Base-by-base conservation (phyloP, 2,113 vertebrate genomes). In the Larimichthys polyactis region DNA sequence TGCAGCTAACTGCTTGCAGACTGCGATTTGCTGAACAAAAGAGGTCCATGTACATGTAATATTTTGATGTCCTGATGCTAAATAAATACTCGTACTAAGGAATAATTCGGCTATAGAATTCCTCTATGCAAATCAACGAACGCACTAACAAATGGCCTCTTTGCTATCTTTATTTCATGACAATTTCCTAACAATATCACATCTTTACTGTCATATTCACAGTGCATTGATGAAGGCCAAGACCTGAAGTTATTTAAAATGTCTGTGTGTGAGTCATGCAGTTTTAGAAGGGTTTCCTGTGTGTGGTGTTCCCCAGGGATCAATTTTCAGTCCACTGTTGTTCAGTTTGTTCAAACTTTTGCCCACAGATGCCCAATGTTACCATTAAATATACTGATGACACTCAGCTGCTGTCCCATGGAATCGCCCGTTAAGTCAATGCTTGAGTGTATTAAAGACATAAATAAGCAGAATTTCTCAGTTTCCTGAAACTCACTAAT, bases 401-500 rank as follows among this genome's bases (percentile, higher is more conserved):
- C 17, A 11, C 60, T 40, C 19, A 36, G 59, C 10, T 52, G 27
- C 16, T 32, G 48, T 70, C 4, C 49, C 12, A 9, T 36, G 11
- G 32, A 54, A 70, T 22, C 7, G 17, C 11, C 48, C 4, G 9
- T 54, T 15, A 24, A 69, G 11, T 14, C 44, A 46, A 46, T 46
- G 14, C 11, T 27, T 44, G 4, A 20, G 9, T 20, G 16, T 71
- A 71, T 58, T 58, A 58, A 71, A 71, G n/a, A 44, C 36, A 71
- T 71, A 71, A 71, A 71, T 71, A 11, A 58, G 11, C 52, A 8
- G 22, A 22, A 71, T 44, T 36, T 22, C 32, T 58, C 52, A 46
- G n/a, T 71, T 71, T 57, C 32, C 68, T 19, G n/a, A 14, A 24
- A 24, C 15, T 24, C 52, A 44, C 2, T 43, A 57, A 57, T 57